Evolutionary conservation across 2,797 vertebrate genomes (phyloP), one percentile per base, ranked within the genome.

Genomic region (Lycodopsis pacificus): DNA sequence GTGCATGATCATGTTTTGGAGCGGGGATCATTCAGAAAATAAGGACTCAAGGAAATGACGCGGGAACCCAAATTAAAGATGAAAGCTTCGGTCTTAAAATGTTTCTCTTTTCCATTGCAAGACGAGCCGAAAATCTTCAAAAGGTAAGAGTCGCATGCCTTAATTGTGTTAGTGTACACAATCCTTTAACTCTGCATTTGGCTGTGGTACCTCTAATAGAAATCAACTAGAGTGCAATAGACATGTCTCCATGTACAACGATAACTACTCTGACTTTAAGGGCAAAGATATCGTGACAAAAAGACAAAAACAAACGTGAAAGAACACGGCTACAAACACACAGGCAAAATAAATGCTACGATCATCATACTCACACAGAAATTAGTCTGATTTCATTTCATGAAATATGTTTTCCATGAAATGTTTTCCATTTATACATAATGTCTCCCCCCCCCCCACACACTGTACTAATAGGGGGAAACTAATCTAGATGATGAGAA

Each of bases 401-500:
- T 95, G 88, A 89, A 81, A 65, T 76, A 76, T 80, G 77, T 90
- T 93, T 92, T 92, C 78, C 86, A 93, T 92, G n/a, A n/a, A n/a
- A 76, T 80, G 77, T 90, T 93, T 92, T 92, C 78, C 86, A 93
- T 92, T 91, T 87, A 83, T 87, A 88, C 86, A 75, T 71, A 90
- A 88, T 74, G 78, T 73, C 88, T 86, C 72, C 73, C 72, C 67
- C 25, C 68, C 65, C 76, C 40, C 30, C 78, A 17, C 44, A 83
- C 79, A 84, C 71, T 71, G 71, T 61, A 79, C 81, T 90, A 91
- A 93, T 85, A 80, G 87, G 86, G 88, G 61, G 68, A 86, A 80
- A 81, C 86, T 93, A 93, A 91, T 93, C 93, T 91, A 86, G 85
- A 86, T 93, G 87, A 92, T 89, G 84, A 89, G 86, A 89, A 82